phyloP scores from a whole-genome alignment of 2,797 vertebrate genomes.

The Cynopterus sphinx region DNA sequence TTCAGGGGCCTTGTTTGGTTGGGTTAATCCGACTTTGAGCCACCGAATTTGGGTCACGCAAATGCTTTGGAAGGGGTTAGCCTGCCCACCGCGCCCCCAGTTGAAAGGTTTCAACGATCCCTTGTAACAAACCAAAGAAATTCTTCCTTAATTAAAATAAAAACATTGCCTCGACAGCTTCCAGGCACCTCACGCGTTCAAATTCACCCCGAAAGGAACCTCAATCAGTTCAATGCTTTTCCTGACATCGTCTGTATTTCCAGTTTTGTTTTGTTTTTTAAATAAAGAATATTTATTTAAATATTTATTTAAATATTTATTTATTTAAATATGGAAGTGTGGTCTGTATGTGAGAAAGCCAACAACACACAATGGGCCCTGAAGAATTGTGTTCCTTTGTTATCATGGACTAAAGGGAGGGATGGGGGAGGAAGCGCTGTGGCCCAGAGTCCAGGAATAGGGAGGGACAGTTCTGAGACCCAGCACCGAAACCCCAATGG shows the following conservation, averaged over 20 bases:
- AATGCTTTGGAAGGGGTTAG: not conserved
- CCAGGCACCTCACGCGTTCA: not conserved
- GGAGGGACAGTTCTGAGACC: not conserved
- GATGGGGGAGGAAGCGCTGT: not conserved
- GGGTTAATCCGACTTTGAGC: not conserved
- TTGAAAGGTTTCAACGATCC: not conserved
- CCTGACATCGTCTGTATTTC: not conserved
- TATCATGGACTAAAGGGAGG: not conserved
- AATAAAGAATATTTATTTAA: no score
- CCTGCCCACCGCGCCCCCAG: not conserved
- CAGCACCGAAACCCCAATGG: not conserved
- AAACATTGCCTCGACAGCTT: not conserved
- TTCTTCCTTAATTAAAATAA: not conserved
- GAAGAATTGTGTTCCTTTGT: not conserved
- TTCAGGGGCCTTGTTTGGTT: not conserved
- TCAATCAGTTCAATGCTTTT: not conserved
- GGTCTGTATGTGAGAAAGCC: not conserved
- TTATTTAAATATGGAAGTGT: no score
- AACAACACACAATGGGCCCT: not conserved
- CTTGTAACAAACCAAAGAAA: not conserved
- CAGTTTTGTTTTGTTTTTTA: not conserved
- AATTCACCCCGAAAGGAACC: not conserved
- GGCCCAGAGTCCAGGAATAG: not conserved
- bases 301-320: no score
- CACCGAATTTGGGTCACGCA: not conserved